Evolutionary conservation across 2,888 invertebrate species (phyloP).

Genomic region (Stramonita haemastoma): DNA sequence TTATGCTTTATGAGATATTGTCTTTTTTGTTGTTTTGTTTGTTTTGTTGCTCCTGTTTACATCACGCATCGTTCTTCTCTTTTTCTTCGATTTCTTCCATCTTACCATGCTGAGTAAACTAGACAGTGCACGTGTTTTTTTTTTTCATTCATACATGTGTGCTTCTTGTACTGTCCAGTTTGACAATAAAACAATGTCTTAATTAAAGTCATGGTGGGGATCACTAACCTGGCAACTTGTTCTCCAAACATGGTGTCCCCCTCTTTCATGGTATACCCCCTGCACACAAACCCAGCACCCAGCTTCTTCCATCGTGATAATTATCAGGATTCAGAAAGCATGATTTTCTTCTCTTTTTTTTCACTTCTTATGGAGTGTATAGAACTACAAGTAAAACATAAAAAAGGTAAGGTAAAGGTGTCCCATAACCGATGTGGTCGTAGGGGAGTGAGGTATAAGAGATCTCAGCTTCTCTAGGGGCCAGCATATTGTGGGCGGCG

Average conservation of each 20-base stretch:
- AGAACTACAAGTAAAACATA: no score
- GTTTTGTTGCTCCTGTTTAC: background rate
- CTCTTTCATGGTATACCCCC: background rate
- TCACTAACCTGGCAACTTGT: background rate
- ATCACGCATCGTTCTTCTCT: background rate
- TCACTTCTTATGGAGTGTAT: no score
- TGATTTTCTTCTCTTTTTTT: no score
- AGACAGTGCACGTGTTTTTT: background rate
- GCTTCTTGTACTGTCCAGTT: background rate
- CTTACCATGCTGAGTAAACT: background rate
- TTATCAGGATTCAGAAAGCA: no score
- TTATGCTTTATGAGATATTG: background rate
- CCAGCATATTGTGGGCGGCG: no score
- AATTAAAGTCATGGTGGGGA: background rate
- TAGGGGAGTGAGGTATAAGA: no score
- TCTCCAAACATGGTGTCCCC: background rate
- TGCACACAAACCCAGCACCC: background rate
- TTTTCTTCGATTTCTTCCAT: no score
- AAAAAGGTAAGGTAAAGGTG: no score
- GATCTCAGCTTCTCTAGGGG: no score
- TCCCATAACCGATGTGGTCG: no score
- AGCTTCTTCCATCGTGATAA: no score
- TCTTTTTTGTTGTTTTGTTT: background rate
- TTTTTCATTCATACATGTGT: background rate
- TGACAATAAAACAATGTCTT: background rate